A percentile compares a stretch with the other conserved stretches of the same genome.
Evolutionary conservation across 2,888 invertebrate genomes (phyloP).

Genomic region (Volucella inanis): DNA sequence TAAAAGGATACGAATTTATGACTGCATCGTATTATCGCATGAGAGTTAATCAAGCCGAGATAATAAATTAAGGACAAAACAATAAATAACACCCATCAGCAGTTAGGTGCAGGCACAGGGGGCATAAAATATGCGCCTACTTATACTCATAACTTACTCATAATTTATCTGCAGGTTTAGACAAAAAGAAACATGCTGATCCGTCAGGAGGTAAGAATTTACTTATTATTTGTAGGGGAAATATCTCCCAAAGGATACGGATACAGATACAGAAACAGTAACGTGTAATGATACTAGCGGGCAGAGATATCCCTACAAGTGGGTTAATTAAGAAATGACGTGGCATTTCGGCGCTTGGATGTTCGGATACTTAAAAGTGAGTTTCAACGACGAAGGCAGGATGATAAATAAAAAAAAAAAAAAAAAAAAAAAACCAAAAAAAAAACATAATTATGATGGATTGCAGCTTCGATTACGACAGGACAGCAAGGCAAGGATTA

Average conservation of each 20-base stretch:
- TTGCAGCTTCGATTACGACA: slow-evolving; percentile 22
- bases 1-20: slow-evolving; percentile 46
- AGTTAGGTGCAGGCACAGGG: slow-evolving; percentile 3
- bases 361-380: slow-evolving; percentile 32
- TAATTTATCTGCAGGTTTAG: slow-evolving; percentile 16
- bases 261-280: not conserved
- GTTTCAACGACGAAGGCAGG: slow-evolving; percentile 23
- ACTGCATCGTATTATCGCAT: slow-evolving; percentile 26
- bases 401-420: slow-evolving; percentile 53
- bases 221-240: not conserved
- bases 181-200: not conserved
- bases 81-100: slow-evolving; percentile 35
- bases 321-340: slow-evolving; percentile 60
- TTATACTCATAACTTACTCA: slow-evolving; percentile 38
- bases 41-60: slow-evolving; percentile 35
- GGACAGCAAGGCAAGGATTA: not conserved
- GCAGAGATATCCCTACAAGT: slow-evolving; percentile 26
- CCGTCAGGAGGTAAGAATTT: not conserved
- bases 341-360: not conserved
- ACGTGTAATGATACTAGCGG: slow-evolving; percentile 22
- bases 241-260: not conserved
- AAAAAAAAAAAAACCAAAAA: slow-evolving; percentile 12
- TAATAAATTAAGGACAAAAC: slow-evolving; percentile 52
- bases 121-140: slow-evolving; percentile 42
- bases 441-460: slow-evolving; percentile 61